Base-by-base conservation (phyloP, 1,140 invertebrate genomes). In the Lerema accius region DNA sequence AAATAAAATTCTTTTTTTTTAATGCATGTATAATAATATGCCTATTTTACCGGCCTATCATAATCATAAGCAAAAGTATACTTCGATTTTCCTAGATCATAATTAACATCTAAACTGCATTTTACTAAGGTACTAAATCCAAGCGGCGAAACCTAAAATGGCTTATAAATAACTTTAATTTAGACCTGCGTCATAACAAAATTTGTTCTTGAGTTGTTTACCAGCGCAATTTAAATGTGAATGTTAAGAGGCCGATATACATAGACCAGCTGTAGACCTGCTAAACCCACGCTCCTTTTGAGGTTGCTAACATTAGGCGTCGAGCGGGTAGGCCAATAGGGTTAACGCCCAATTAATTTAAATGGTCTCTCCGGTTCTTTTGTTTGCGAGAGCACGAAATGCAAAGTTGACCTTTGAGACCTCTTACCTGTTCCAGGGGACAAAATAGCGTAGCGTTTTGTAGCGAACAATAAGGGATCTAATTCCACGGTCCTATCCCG, bases 341-440 rank as follows among this genome's bases (percentile, higher is more conserved):
- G 55, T 59, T 59, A 59, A 59, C 42, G 26, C 43, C 55, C 55
- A 59, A 59, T 59, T 59, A 59, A 59, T 59, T 59, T 59, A 59
- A 59, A 59, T 59, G 55, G 55, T 59, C 40, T 45, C 15, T 28
- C 11, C 23, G 45, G 45, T 17, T 42, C 51, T 48, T 59, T 59
- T 59, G 55, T 59, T 46, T 48, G 28, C 15, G n/a, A 59, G 55
- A 46, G 55, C 55, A 59, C 55, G 55, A 45, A 48, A 48, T 28
- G 11, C 43, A 37, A 37, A 59, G 16, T 37, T 59, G 55, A 59
- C 55, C 55, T 35, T 10, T 19, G 23, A 46, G 43, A 23, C 40
- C 51, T 46, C 15, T 58, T 60, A 48, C 42, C 56, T 39, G 49
- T 55, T 39, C 15, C 13, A 4, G 50, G 19, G 39, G 53, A 56